A percentile compares a stretch with the other conserved stretches of the same genome.
Conservation (phyloP, 2,888 invertebrate species). For the Trachelus iudaicus region DNA sequence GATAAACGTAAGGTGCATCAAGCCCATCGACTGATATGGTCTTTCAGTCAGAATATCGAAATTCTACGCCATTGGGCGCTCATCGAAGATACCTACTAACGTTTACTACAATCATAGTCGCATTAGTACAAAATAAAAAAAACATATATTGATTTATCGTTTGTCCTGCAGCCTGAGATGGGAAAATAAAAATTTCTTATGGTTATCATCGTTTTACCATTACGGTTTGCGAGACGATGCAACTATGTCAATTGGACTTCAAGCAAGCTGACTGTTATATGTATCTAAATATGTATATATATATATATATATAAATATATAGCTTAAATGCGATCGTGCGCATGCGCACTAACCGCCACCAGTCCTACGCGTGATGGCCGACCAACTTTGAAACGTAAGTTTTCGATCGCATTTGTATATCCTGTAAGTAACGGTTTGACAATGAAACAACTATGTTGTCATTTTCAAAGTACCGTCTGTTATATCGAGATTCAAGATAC, state of each 20-base stretch:
- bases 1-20: slow-evolving; percentile 31
- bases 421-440: neutral
- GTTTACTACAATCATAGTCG: neutral
- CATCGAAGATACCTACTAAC: neutral
- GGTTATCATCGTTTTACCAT: neutral
- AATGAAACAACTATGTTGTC: neutral
- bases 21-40: slow-evolving; percentile 40
- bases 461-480: neutral
- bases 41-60: slow-evolving; percentile 8
- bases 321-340: neutral
- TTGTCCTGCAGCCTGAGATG: neutral
- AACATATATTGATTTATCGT: neutral
- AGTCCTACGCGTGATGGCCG: neutral
- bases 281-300: neutral
- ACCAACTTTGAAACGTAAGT: neutral
- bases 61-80: slow-evolving; percentile 33
- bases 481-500: neutral
- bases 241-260: neutral
- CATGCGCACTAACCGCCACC: neutral
- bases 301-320: neutral
- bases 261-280: neutral
- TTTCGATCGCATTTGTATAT: neutral
- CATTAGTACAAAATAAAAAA: neutral
- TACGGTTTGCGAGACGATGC: neutral
- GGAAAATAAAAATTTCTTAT: neutral